These are phyloP conservation scores for Cryptophagus acutangulus DNA, from an alignment of 2,888 invertebrate genomes.

Conservation along the genomic window DNA sequence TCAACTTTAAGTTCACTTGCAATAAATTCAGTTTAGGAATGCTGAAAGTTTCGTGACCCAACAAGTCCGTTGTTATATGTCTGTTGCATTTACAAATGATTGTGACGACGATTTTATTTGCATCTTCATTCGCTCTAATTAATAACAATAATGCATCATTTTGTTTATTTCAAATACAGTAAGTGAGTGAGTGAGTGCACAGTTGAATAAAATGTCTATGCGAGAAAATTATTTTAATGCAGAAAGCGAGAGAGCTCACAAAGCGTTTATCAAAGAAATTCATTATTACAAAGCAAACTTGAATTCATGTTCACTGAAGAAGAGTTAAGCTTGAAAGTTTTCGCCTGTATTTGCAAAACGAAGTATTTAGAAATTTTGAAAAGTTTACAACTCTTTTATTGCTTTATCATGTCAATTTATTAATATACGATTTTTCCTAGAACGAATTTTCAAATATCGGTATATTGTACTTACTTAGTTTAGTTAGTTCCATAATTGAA, in stretches of 20 bases:
- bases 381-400: background rate
- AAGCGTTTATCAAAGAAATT: constrained; percentile 18
- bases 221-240: background rate
- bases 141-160: too few relatives aligned
- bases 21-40: background rate
- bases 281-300: constrained; percentile 21
- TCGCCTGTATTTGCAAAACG: background rate
- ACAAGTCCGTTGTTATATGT: background rate
- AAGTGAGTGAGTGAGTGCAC: too few relatives aligned
- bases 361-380: constrained; percentile 1
- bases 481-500: too few relatives aligned
- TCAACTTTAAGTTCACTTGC: background rate
- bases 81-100: background rate
- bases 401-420: constrained; percentile 1
- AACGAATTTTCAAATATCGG: too few relatives aligned
- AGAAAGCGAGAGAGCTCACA: constrained; percentile 13
- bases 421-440: background rate
- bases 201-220: background rate
- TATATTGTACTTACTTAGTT: too few relatives aligned
- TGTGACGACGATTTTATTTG: too few relatives aligned
- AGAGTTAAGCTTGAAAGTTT: too few relatives aligned
- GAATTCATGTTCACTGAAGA: constrained; percentile 12
- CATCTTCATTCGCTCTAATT: too few relatives aligned
- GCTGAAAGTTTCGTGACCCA: background rate
- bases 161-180: too few relatives aligned